Percentiles rank a stretch among this genome's conserved stretches.
Evolutionary conservation across 2,113 vertebrate species (phyloP).

Genomic region (Sciurus niger): DNA sequence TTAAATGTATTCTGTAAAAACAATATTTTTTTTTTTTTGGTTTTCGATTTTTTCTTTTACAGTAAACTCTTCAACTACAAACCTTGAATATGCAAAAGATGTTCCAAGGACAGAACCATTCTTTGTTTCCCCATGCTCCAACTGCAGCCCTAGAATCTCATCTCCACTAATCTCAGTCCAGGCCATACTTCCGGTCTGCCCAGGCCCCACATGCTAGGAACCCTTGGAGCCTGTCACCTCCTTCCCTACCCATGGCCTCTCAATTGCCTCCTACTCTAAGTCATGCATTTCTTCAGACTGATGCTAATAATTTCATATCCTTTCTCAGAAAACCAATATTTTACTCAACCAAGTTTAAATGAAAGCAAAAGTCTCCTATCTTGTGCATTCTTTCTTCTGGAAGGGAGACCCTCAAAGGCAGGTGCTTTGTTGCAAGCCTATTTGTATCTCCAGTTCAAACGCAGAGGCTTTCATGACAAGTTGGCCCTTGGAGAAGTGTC

Average conservation of each 20-base stretch:
- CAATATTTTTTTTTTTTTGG: slow-evolving; percentile 93
- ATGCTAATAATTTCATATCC: neutral
- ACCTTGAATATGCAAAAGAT: slow-evolving; percentile 94
- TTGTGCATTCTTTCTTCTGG: neutral
- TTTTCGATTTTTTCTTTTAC: slow-evolving; percentile 89
- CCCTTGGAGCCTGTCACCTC: too few species aligned
- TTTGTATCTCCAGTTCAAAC: neutral
- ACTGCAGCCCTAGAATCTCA: neutral
- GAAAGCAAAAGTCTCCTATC: neutral
- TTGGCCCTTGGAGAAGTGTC: neutral
- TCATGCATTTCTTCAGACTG: neutral
- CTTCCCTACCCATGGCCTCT: neutral
- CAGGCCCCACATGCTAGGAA: neutral
- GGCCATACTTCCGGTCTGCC: neutral
- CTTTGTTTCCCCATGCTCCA: neutral
- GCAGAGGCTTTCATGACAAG: neutral
- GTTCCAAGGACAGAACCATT: slow-evolving; percentile 89
- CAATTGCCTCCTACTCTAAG: rapidly evolving
- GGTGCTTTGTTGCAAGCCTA: neutral
- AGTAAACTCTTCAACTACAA: slow-evolving; percentile 96
- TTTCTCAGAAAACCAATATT: neutral
- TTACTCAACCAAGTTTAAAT: neutral
- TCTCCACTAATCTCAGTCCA: neutral
- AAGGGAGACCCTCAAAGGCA: rapidly evolving
- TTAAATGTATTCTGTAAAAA: slow-evolving; percentile 99